phyloP scores from a whole-genome alignment of 2,888 invertebrate genomes.

The Deladenus siricidicola region DNA sequence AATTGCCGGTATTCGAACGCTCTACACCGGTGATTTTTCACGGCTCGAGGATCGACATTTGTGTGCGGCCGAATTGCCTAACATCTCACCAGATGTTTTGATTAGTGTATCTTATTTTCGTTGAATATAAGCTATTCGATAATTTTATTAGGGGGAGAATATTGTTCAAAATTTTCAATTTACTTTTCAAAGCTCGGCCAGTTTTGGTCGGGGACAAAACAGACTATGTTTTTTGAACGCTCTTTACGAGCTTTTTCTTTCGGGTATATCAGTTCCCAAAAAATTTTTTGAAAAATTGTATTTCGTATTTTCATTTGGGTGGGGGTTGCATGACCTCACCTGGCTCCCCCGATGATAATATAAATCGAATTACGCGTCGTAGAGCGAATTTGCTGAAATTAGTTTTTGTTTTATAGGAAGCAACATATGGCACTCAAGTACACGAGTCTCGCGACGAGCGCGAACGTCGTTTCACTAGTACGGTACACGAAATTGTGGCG shows the following conservation, averaged over 20 bases:
- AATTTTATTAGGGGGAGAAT: not conserved
- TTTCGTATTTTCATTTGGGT: no score
- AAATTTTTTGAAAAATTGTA: no score
- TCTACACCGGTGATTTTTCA: conserved; percentile 86
- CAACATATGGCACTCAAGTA: conserved; percentile 96
- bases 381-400: no score
- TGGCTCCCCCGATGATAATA: no score
- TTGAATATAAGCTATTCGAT: conserved; percentile 50
- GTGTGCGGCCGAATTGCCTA: conserved; percentile 97
- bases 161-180: not conserved
- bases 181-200: not conserved
- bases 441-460: conserved; percentile 96
- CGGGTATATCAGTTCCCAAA: no score
- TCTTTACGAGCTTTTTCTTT: no score
- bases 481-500: conserved; percentile 88
- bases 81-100: conserved; percentile 86
- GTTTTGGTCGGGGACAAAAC: not conserved
- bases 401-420: conserved; percentile 74
- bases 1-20: conserved; percentile 85
- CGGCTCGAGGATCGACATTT: conserved; percentile 96
- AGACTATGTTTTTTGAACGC: not conserved
- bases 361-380: no score
- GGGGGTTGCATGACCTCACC: no score
- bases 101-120: no score
- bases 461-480: conserved; percentile 60